Conservation (phyloP, 2,797 vertebrate genomes). For the Delichon dasypus region DNA sequence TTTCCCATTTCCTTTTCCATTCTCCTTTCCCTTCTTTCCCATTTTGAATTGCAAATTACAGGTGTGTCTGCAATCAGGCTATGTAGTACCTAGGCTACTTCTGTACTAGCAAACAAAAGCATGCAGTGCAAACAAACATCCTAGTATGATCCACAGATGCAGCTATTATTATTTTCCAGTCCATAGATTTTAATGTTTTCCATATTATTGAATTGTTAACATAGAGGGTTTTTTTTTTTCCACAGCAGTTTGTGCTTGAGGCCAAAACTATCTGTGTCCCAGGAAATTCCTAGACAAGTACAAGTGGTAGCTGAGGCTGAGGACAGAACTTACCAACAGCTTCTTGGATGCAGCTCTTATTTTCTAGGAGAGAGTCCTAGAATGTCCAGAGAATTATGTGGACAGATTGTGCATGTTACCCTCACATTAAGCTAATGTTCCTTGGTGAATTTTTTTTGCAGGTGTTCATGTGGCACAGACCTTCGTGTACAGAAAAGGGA, state of each 20-base stretch:
- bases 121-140: background rate
- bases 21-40: background rate
- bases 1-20: background rate
- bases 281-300: background rate
- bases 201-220: background rate
- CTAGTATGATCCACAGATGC: background rate
- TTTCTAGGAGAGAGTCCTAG: background rate
- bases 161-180: background rate
- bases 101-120: background rate
- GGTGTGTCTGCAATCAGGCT: background rate
- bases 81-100: background rate
- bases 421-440: background rate
- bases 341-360: background rate
- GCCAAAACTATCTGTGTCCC: background rate
- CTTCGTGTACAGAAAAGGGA: background rate
- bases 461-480: background rate
- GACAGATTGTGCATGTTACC: background rate
- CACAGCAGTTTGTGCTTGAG: background rate
- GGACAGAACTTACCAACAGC: background rate
- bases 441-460: background rate
- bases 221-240: background rate
- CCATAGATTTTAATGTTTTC: background rate
- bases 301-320: background rate
- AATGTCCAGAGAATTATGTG: background rate
- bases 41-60: background rate